Percentiles rank a stretch among this genome's conserved stretches.
Conservation (phyloP, 2,888 invertebrate species). For the Archips xylosteana region DNA sequence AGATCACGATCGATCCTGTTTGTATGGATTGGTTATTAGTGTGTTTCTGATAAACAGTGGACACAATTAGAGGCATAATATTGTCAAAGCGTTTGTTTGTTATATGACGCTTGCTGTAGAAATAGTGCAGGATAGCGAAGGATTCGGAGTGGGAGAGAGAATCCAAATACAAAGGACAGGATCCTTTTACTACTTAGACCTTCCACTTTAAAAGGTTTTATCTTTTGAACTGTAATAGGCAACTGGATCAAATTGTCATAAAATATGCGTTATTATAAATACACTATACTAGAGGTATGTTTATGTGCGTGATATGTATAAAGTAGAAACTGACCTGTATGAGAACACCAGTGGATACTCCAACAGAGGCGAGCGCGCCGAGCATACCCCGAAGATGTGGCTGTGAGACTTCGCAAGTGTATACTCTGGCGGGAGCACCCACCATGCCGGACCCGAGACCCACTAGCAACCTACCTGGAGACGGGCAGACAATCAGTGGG, state of each 20-base stretch:
- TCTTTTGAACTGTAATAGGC: too few species aligned
- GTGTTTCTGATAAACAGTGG: constrained; percentile 8
- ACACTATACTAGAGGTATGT: too few species aligned
- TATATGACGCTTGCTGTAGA: constrained; percentile 5
- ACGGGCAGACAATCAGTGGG: not conserved
- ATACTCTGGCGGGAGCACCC: constrained; percentile 89
- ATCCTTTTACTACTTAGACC: too few species aligned
- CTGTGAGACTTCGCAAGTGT: constrained; percentile 90
- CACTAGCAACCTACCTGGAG: constrained; percentile 85
- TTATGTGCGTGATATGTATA: not conserved
- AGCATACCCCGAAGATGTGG: constrained; percentile 91
- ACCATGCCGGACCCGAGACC: constrained; percentile 91
- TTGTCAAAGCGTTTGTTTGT: constrained; percentile 19
- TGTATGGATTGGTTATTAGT: constrained; percentile 14
- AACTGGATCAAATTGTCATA: too few species aligned
- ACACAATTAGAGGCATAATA: not conserved
- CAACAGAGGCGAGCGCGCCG: constrained; percentile 89
- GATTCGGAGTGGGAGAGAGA: not conserved
- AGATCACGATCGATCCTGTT: constrained; percentile 28
- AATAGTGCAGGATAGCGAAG: not conserved
- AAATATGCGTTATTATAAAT: too few species aligned
- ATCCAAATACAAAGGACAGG: too few species aligned
- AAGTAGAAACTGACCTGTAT: constrained; percentile 68
- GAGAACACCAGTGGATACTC: constrained; percentile 90
- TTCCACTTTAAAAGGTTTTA: too few species aligned